Percentiles rank a stretch among this genome's conserved stretches.
These are phyloP conservation scores for Tragelaphus oryx DNA, from an alignment of 2,797 vertebrate species.

Conservation along the genomic window DNA sequence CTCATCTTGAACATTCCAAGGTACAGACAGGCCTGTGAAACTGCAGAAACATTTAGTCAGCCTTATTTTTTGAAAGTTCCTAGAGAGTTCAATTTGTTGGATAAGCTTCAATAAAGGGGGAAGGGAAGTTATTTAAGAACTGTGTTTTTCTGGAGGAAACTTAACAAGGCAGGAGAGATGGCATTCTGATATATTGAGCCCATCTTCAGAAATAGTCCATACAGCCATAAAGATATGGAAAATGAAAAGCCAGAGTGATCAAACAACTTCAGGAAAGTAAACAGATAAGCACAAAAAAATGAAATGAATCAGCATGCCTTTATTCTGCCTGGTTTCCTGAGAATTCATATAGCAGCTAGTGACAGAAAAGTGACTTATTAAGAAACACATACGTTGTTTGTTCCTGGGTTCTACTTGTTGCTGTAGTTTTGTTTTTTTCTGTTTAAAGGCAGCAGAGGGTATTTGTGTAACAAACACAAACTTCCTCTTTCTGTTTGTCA, in stretches of 20 bases:
- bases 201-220: slow-evolving; percentile 44
- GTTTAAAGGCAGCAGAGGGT: background rate
- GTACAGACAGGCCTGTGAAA: background rate
- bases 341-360: background rate
- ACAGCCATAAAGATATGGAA: slow-evolving; percentile 15
- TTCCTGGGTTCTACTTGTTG: background rate
- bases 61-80: slow-evolving; percentile 40
- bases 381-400: background rate
- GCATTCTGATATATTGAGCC: slow-evolving; percentile 15
- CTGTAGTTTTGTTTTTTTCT: background rate
- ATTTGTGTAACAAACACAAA: background rate
- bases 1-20: slow-evolving; percentile 22
- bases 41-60: slow-evolving; percentile 28
- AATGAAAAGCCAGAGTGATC: slow-evolving; percentile 45
- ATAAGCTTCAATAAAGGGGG: background rate
- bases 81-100: slow-evolving; percentile 3
- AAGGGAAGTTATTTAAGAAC: slow-evolving; percentile 49
- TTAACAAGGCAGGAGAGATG: slow-evolving; percentile 53
- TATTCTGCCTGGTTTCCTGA: slow-evolving; percentile 10
- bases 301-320: slow-evolving; percentile 17
- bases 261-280: slow-evolving; percentile 53
- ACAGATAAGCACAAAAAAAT: slow-evolving; percentile 30
- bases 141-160: slow-evolving; percentile 49
- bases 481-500: background rate
- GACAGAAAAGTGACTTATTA: background rate